Evolutionary conservation across 2,888 invertebrate species (phyloP).

Genomic region (Pherbina coryleti): DNA sequence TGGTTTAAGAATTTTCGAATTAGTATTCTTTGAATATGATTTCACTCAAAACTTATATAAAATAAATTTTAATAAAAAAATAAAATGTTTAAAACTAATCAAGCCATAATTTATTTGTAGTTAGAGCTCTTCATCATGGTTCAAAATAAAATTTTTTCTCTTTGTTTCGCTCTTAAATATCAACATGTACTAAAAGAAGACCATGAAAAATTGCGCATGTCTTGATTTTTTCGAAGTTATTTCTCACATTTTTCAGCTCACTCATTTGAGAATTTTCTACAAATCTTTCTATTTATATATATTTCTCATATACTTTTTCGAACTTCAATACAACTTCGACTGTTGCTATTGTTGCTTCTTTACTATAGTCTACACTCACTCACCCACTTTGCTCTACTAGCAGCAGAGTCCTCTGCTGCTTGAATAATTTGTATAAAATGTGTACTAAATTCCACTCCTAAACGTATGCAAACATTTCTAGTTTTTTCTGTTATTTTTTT

Average conservation of each 20-base stretch:
- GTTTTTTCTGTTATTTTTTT: neutral
- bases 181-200: neutral
- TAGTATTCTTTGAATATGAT: too few relatives aligned
- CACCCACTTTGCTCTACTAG: neutral
- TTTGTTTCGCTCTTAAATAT: neutral
- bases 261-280: neutral
- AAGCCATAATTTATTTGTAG: too few relatives aligned
- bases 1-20: too few relatives aligned
- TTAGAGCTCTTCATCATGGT: too few relatives aligned
- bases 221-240: neutral
- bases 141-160: neutral
- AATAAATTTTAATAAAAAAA: too few relatives aligned
- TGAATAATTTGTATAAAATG: neutral
- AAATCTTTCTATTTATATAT: neutral
- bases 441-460: constrained; percentile 24
- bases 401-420: neutral
- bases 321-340: neutral
- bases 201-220: neutral
- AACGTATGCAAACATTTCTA: constrained; percentile 39
- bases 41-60: too few relatives aligned
- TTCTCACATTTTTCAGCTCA: neutral
- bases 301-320: neutral
- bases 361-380: neutral
- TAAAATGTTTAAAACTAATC: too few relatives aligned
- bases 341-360: neutral